Evolutionary conservation across 2,797 vertebrate genomes (phyloP), one percentile per base, ranked within the genome.

Genomic region (Pseudochaenichthys georgianus): DNA sequence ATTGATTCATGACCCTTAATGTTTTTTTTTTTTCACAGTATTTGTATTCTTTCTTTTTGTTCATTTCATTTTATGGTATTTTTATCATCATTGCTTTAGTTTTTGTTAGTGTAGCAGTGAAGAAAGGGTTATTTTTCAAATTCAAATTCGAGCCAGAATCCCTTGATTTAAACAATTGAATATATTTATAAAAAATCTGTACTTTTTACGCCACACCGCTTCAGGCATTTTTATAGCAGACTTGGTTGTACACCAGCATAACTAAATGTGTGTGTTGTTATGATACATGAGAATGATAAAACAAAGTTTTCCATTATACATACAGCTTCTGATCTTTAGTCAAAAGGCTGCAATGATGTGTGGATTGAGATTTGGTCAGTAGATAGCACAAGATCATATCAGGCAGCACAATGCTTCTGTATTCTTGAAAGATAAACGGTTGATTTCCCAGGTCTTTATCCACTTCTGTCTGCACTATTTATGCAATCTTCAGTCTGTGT

Each of bases 391-490:
- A 64, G 78, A 89, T 82, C 64, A 80, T 90, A 61, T 52, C 64
- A 73, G 45, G 55, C 66, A 70, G 77, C 34, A 70, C 58, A 80
- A 78, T 76, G 15, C 42, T 82, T 57, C 55, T 64, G 64, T 67
- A 83, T 82, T 85, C 59, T 68, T n/a, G 34, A 71, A 84, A 78
- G 72, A 89, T 69, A 61, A 85, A 83, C 80, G 51, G 85, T 81
- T 88, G 61, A 86, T 86, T 84, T 70, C 54, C 54, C 21, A 50
- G 71, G 82, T 84, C 69, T 81, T 82, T 66, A 62, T 75, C 58
- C 45, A 11, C 16, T 71, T 53, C 64, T 82, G 64, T 85, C 69
- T 82, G 58, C 71, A 77, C 67, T 73, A 85, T 88, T 89, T 78
- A 91, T 84, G 77, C 87, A 72, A 62, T 77, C 59, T 68, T 62